phyloP scores from a whole-genome alignment of 2,797 vertebrate species.

The Alosa sapidissima region DNA sequence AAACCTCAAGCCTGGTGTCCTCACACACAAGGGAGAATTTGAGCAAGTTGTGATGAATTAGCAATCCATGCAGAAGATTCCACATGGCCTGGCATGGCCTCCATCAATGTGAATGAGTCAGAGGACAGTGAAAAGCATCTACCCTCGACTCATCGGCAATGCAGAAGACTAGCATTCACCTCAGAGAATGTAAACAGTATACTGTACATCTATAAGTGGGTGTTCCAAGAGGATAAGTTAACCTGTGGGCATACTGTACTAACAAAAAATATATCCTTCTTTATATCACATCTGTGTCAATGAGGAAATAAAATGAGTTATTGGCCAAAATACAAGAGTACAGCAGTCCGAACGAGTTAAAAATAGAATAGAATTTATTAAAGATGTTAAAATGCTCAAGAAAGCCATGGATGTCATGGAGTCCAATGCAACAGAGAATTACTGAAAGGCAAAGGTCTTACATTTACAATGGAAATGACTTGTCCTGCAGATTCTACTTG shows the following conservation, averaged over 20 bases:
- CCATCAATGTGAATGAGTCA: not conserved
- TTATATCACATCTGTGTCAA: too few relatives aligned
- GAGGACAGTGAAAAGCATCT: not conserved
- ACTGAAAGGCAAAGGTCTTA: conserved; percentile 42
- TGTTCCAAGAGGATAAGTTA: not conserved
- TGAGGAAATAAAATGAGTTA: not conserved
- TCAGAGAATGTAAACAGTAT: not conserved
- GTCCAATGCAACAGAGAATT: conserved; percentile 45
- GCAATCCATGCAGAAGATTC: conserved; percentile 11
- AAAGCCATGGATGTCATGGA: conserved; percentile 43
- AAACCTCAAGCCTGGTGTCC: not conserved
- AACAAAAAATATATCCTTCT: not conserved
- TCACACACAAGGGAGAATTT: not conserved
- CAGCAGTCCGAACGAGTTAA: conserved; percentile 53
- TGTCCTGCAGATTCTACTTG: not conserved
- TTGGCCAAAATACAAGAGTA: not conserved
- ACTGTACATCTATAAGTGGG: not conserved
- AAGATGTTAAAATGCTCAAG: conserved; percentile 63
- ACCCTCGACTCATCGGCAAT: not conserved
- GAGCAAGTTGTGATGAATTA: conserved; percentile 19
- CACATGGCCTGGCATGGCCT: not conserved
- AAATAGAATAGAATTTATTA: conserved; percentile 60
- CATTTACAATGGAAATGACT: conserved; percentile 38
- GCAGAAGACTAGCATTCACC: not conserved
- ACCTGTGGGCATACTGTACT: not conserved